Base-by-base conservation (phyloP, 2,113 vertebrate species). In the Mixornis gularis region DNA sequence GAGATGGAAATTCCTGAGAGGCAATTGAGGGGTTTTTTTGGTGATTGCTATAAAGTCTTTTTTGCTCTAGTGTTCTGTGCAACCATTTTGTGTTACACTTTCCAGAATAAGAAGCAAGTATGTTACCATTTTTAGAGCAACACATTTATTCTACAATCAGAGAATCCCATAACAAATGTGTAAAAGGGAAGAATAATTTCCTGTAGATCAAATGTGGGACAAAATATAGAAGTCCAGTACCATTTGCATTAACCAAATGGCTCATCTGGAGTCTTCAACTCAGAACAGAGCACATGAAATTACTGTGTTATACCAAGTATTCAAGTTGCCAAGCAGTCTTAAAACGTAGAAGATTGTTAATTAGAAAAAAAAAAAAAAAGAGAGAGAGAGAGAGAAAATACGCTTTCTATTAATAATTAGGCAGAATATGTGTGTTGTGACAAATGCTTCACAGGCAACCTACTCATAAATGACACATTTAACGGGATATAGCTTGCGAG, bases 371-470 rank as follows among this genome's bases (percentile, higher is more conserved):
- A 43, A 48, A 48, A 85, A 64, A 66, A 96, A 9, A 36, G 36
- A 91, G 7, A 20, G 60, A 49, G 40, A 85, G 64, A 44, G 38
- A 46, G 21, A 85, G 62, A 66, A 96, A 91, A 74, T 56, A 81
- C 40, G 78, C 26, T 74, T 95, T 93, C 66, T 92, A 80, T 91
- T 95, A 95, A 95, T 95, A 94, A 95, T 92, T 77, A 94, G 83
- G 49, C 51, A 89, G 80, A 95, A 85, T 87, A 21, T 30, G 32
- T 92, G 44, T 52, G 15, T 27, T 84, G 60, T 90, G 71, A 89
- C 51, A 95, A 96, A 93, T 6, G 8, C 7, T 93, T 92, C 66
- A 17, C 53, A 87, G 4, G 13, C 46, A 95, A 29, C 30, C 34
- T 64, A 49, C 38, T 74, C 69, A 84, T 43, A 60, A 90, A 79